Conservation (phyloP, 2,113 vertebrate genomes). For the Prietella phreatophila region DNA sequence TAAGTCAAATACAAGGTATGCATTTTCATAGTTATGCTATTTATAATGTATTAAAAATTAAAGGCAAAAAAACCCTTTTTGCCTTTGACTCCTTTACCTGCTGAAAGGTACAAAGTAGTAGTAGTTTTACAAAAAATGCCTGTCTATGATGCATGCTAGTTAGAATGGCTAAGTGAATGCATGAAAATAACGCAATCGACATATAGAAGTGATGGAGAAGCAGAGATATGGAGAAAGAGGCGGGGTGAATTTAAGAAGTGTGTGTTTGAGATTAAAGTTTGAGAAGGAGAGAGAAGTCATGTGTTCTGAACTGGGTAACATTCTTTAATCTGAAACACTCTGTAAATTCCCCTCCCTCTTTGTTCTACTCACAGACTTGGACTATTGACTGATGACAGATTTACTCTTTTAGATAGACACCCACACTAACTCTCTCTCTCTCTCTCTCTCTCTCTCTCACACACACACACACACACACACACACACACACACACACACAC, state of each 20-base stretch:
- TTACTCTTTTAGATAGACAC: constrained; percentile 75
- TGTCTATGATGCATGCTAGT: neutral
- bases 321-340: constrained; percentile 62
- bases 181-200: constrained; percentile 21
- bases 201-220: constrained; percentile 33
- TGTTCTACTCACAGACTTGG: constrained; percentile 35
- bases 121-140: neutral
- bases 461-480: too few species aligned
- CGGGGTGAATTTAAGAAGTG: neutral
- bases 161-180: constrained; percentile 28
- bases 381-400: constrained; percentile 73
- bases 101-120: neutral
- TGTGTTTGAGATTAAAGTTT: constrained; percentile 28
- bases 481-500: too few species aligned
- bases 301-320: constrained; percentile 45
- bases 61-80: neutral
- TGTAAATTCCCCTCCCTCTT: constrained; percentile 46
- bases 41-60: neutral
- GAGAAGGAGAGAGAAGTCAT: neutral
- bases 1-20: neutral
- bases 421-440: constrained; percentile 41
- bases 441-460: too few species aligned
- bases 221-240: constrained; percentile 37
- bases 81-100: neutral
- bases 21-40: neutral